phyloP scores from a whole-genome alignment of 2,113 vertebrate genomes.

The Hemiprocne comata region DNA sequence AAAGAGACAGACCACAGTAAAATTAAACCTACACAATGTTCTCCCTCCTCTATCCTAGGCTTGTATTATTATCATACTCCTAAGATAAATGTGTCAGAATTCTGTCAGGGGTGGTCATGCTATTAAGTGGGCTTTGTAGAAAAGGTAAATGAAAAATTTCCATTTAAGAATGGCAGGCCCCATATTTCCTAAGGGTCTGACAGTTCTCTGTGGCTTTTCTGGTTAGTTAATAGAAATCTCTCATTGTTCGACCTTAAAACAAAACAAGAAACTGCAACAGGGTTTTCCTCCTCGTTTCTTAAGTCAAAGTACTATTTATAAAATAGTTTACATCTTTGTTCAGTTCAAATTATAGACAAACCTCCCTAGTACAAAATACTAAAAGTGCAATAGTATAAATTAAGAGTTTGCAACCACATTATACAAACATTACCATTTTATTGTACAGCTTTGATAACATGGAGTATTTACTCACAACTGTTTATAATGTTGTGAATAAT shows the following conservation, averaged over 20 bases:
- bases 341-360: constrained; percentile 93
- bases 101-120: not conserved
- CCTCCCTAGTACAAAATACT: constrained; percentile 87
- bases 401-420: constrained; percentile 95
- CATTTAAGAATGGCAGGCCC: constrained; percentile 56
- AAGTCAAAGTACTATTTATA: constrained; percentile 77
- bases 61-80: constrained; percentile 62
- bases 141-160: constrained; percentile 60
- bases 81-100: constrained; percentile 25
- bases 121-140: constrained; percentile 15
- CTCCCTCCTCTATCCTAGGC: constrained; percentile 59
- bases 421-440: constrained; percentile 91
- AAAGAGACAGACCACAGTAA: constrained; percentile 31
- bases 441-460: constrained; percentile 82
- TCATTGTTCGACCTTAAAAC: constrained; percentile 60
- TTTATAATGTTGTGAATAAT: constrained; percentile 78
- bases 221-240: constrained; percentile 42
- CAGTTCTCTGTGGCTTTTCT: constrained; percentile 60
- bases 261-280: constrained; percentile 65
- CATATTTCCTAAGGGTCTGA: constrained; percentile 44
- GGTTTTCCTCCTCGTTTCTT: constrained; percentile 49
- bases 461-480: constrained; percentile 87
- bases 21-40: constrained; percentile 1
- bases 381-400: constrained; percentile 98
- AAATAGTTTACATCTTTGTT: constrained; percentile 79